Conservation (phyloP, 2,888 invertebrate species). For the Netelia virgata region DNA sequence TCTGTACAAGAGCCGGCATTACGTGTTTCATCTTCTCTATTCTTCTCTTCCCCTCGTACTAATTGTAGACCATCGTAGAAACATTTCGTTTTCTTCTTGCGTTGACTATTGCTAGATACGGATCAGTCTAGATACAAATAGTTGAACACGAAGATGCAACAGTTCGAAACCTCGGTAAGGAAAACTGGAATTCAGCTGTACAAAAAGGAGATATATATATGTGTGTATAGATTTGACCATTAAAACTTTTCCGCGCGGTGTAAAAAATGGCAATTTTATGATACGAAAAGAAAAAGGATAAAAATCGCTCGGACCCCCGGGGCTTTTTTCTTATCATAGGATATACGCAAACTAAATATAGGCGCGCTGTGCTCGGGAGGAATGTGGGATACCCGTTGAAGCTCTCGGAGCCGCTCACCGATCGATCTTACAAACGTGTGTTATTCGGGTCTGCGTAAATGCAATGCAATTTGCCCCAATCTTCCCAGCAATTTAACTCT, state of each 20-base stretch:
- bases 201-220: slow-evolving; percentile 44
- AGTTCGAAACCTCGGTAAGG: slow-evolving; percentile 42
- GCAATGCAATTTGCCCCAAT: slow-evolving; percentile 44
- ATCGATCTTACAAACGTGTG: slow-evolving; percentile 17
- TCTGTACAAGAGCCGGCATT: slow-evolving; percentile 59
- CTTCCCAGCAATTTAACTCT: slow-evolving; percentile 42
- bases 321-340: slow-evolving; percentile 13
- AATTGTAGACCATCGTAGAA: slow-evolving; percentile 38
- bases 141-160: background rate
- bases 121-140: slow-evolving; percentile 29
- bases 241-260: background rate
- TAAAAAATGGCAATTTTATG: slow-evolving; percentile 13
- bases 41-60: slow-evolving; percentile 19
- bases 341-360: slow-evolving; percentile 23
- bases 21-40: slow-evolving; percentile 32
- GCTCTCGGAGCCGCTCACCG: slow-evolving; percentile 12
- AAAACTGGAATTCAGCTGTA: slow-evolving; percentile 62
- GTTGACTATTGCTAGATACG: slow-evolving; percentile 33
- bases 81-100: background rate
- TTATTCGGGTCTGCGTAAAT: slow-evolving; percentile 51
- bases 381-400: background rate
- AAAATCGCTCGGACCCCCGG: slow-evolving; percentile 11
- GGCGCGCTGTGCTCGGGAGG: slow-evolving; percentile 1
- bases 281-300: slow-evolving; percentile 14
- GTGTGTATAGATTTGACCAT: slow-evolving; percentile 1